Percentiles rank a stretch among this genome's conserved stretches.
phyloP scores from a whole-genome alignment of 2,113 vertebrate genomes.

The Zosterops borbonicus region DNA sequence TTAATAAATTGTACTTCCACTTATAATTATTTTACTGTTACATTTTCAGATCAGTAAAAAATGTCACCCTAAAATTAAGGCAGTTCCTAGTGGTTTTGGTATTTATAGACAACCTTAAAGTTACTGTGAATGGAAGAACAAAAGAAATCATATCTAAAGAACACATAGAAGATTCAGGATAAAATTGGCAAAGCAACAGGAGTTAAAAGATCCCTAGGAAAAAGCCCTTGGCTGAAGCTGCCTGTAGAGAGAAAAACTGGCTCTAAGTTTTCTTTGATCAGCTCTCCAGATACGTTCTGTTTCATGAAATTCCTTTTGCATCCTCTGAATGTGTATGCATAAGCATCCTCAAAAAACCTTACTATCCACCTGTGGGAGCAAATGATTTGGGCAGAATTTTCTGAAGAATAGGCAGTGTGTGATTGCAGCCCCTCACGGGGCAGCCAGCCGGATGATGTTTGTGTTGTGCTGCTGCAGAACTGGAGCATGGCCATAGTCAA shows the following conservation, averaged over 20 bases:
- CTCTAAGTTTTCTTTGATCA: not conserved
- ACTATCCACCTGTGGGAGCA: not conserved
- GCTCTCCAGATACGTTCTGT: not conserved
- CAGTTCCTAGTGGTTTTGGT: not conserved
- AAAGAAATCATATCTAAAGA: not conserved
- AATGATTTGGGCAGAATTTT: not conserved
- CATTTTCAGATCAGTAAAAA: not conserved
- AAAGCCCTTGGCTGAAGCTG: not conserved
- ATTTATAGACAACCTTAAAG: not conserved
- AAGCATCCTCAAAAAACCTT: not conserved
- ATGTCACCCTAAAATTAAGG: not conserved
- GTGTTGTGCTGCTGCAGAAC: not conserved
- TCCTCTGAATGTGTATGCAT: not conserved
- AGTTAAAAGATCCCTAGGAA: not conserved
- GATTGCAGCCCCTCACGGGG: fast-evolving
- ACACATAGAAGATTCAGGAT: not conserved
- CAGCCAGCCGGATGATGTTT: not conserved
- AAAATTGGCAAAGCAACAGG: not conserved
- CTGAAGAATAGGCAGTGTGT: not conserved
- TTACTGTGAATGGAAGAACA: not conserved
- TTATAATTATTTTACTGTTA: not conserved
- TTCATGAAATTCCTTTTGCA: not conserved
- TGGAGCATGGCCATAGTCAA: not conserved
- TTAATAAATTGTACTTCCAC: not conserved
- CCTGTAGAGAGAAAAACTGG: not conserved